Evolutionary conservation across 2,797 vertebrate genomes (phyloP).

Genomic region (Acestrorhynchus altus): DNA sequence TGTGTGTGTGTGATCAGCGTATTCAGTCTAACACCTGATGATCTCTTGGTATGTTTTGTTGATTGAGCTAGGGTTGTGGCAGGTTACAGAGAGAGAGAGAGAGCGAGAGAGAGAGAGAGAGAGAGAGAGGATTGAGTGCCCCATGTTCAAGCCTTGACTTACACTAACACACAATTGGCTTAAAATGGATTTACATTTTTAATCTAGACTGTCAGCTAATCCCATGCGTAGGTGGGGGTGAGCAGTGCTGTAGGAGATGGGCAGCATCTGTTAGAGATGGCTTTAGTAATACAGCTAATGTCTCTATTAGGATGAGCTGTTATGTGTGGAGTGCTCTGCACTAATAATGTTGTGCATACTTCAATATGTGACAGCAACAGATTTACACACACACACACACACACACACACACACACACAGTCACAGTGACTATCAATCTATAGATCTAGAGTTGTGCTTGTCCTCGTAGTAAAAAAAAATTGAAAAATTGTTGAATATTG

Average conservation of each 20-base stretch:
- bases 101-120: constrained; percentile 7
- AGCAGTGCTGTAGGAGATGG: constrained; percentile 15
- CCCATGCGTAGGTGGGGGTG: constrained; percentile 44
- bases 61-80: constrained; percentile 44
- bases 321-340: constrained; percentile 12
- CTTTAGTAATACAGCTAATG: constrained; percentile 22
- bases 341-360: constrained; percentile 19
- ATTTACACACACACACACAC: constrained; percentile 14
- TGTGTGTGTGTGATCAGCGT: not conserved
- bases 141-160: constrained; percentile 48
- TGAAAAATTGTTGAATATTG: no score
- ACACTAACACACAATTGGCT: constrained; percentile 52
- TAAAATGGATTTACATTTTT: constrained; percentile 59
- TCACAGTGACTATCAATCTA: no score
- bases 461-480: no score
- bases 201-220: constrained; percentile 52
- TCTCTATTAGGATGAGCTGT: constrained; percentile 23
- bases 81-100: constrained; percentile 9
- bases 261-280: constrained; percentile 35
- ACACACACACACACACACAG: constrained; percentile 11
- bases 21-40: constrained; percentile 33
- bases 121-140: constrained; percentile 46
- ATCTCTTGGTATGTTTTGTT: constrained; percentile 40
- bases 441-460: no score
- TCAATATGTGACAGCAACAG: not conserved